Percentiles rank a stretch among this genome's conserved stretches.
These are phyloP conservation scores for Rhingia campestris DNA, from an alignment of 2,888 invertebrate genomes.

Conservation along the genomic window DNA sequence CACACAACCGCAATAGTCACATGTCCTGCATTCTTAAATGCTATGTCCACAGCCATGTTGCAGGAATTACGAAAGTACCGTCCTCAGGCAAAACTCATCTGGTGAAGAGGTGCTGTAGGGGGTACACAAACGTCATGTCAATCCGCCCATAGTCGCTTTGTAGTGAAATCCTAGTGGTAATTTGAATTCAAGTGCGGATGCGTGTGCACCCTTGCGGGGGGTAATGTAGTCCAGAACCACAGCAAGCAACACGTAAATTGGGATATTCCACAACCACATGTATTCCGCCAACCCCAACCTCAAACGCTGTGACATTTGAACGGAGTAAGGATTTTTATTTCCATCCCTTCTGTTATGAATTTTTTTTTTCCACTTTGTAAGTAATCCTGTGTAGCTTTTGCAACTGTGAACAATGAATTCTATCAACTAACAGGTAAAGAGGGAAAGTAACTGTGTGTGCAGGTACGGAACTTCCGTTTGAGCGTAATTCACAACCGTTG, in stretches of 20 bases:
- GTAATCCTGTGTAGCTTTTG: conserved; percentile 62
- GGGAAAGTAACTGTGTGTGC: conserved; percentile 4
- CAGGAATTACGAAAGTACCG: not conserved
- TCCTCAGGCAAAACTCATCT: conserved; percentile 10
- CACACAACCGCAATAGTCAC: not conserved
- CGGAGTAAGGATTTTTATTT: not conserved
- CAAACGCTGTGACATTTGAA: conserved; percentile 11
- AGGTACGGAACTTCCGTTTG: conserved; percentile 17
- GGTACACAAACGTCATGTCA: not conserved
- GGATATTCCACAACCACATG: conserved; percentile 18
- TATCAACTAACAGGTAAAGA: not conserved
- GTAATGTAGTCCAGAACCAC: conserved; percentile 50
- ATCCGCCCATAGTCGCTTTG: not conserved
- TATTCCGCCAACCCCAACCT: not conserved
- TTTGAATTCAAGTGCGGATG: conserved; percentile 49
- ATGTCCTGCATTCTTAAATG: conserved; percentile 20
- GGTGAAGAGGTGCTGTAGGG: not conserved
- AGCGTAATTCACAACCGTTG: conserved; percentile 41
- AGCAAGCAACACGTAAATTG: conserved; percentile 63
- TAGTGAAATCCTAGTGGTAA: conserved; percentile 34
- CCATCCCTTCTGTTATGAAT: conserved; percentile 18
- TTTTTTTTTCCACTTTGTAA: conserved; percentile 41
- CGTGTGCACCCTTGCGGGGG: conserved; percentile 12
- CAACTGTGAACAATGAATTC: conserved; percentile 18
- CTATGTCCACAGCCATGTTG: conserved; percentile 27